These are phyloP conservation scores for Neostethus bicornis DNA, from an alignment of 2,797 vertebrate genomes.

Conservation along the genomic window DNA sequence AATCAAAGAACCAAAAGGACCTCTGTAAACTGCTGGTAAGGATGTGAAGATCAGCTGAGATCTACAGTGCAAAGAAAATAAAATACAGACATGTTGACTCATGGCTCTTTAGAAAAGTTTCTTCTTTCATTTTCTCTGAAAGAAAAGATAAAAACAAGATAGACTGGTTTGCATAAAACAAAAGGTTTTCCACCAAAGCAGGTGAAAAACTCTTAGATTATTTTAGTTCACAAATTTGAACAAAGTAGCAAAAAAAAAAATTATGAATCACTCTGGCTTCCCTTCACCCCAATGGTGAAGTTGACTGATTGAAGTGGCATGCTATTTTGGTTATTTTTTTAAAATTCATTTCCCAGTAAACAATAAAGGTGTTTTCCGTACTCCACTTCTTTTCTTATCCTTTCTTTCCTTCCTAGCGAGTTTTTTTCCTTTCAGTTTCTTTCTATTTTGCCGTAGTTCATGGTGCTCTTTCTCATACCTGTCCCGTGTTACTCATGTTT, in stretches of 20 bases:
- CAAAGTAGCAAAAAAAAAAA: conserved; percentile 38
- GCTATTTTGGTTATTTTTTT: conserved; percentile 32
- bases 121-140: conserved; percentile 41
- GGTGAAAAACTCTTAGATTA: conserved; percentile 24
- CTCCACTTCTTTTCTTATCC: conserved; percentile 5
- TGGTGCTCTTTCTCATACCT: conserved; percentile 8
- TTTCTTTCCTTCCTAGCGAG: conserved; percentile 5
- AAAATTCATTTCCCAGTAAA: conserved; percentile 39
- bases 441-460: conserved; percentile 15
- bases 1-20: conserved; percentile 57
- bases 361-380: conserved; percentile 2
- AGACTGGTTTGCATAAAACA: conserved; percentile 29
- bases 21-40: conserved; percentile 37
- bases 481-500: conserved; percentile 12
- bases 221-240: conserved; percentile 19
- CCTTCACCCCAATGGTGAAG: too few relatives aligned
- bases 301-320: conserved; percentile 47
- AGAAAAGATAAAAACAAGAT: conserved; percentile 21
- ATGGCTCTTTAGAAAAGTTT: conserved; percentile 28
- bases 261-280: conserved; percentile 50
- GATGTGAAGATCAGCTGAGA: conserved; percentile 44
- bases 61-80: conserved; percentile 25
- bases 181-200: conserved; percentile 26
- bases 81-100: conserved; percentile 32
- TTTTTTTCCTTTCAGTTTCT: conserved; percentile 1